These are phyloP conservation scores for Erannis defoliaria DNA, from an alignment of 2,888 invertebrate genomes.

Conservation along the genomic window DNA sequence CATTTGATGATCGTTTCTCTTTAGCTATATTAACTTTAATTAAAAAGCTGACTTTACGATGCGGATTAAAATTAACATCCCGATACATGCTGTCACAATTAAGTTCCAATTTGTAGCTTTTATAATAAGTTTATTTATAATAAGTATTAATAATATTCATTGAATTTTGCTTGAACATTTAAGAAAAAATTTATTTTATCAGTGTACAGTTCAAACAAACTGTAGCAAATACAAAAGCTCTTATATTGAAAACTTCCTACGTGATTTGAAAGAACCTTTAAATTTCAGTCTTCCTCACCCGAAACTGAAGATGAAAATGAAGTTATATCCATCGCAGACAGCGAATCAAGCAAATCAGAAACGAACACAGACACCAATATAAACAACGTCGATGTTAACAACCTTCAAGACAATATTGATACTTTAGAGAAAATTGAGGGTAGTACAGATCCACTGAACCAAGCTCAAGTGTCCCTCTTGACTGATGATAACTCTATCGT, in stretches of 20 bases:
- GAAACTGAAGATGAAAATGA: conserved; percentile 53
- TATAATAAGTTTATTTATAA: too few relatives aligned
- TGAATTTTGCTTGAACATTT: too few relatives aligned
- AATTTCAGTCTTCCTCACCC: conserved; percentile 50
- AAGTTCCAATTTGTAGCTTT: background rate
- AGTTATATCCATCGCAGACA: conserved; percentile 66
- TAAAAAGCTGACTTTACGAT: background rate
- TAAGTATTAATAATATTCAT: too few relatives aligned
- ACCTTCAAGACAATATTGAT: conserved; percentile 22
- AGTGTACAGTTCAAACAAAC: background rate
- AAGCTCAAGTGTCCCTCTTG: conserved; percentile 68
- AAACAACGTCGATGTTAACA: conserved; percentile 8
- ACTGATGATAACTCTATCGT: conserved; percentile 74
- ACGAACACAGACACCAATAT: conserved; percentile 35
- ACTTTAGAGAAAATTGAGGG: conserved; percentile 21
- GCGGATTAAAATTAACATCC: too few relatives aligned
- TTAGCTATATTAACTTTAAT: too few relatives aligned
- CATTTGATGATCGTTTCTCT: background rate
- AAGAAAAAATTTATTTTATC: too few relatives aligned
- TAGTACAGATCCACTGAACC: conserved; percentile 59
- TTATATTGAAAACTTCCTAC: background rate
- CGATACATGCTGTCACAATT: too few relatives aligned
- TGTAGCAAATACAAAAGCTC: background rate
- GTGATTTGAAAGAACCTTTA: background rate
- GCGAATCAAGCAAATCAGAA: conserved; percentile 56